Evolutionary conservation across 92 coral and sea anemone species (phyloP).

Genomic region (Porites lobata): DNA sequence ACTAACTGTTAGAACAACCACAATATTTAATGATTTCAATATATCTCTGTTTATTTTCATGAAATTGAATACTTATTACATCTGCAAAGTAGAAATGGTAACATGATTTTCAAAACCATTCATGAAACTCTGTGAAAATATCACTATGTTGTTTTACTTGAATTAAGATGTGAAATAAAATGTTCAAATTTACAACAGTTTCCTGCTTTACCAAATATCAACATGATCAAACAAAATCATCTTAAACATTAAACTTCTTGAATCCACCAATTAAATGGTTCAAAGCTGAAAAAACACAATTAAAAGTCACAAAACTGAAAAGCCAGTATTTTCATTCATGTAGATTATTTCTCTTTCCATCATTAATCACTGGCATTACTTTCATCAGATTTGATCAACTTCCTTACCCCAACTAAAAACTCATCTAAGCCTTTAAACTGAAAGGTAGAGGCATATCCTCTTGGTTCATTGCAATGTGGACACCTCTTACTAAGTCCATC

Average conservation of each 20-base stretch:
- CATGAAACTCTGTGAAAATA: neutral
- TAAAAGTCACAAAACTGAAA: no score
- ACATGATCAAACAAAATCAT: no score
- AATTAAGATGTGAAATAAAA: no score
- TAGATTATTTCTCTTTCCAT: no score
- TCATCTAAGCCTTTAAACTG: conserved; percentile 78
- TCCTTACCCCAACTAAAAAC: conserved; percentile 53
- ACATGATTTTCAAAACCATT: neutral
- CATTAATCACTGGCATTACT: neutral
- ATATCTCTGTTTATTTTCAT: neutral
- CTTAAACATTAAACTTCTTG: no score
- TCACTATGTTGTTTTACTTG: no score
- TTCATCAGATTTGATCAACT: conserved; percentile 16
- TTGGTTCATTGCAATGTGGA: conserved; percentile 74
- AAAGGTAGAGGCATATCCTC: conserved; percentile 72
- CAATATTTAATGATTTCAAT: neutral
- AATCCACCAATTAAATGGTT: no score
- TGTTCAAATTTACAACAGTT: no score
- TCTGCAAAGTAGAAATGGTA: neutral
- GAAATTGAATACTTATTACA: neutral
- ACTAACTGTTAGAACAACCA: conserved; percentile 12
- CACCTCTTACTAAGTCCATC: conserved; percentile 72
- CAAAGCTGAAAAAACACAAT: no score
- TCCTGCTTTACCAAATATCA: no score
- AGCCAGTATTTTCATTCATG: no score